A percentile compares a stretch with the other conserved stretches of the same genome.
phyloP scores from a whole-genome alignment of 2,888 invertebrate species.

The Tinea trinotella region DNA sequence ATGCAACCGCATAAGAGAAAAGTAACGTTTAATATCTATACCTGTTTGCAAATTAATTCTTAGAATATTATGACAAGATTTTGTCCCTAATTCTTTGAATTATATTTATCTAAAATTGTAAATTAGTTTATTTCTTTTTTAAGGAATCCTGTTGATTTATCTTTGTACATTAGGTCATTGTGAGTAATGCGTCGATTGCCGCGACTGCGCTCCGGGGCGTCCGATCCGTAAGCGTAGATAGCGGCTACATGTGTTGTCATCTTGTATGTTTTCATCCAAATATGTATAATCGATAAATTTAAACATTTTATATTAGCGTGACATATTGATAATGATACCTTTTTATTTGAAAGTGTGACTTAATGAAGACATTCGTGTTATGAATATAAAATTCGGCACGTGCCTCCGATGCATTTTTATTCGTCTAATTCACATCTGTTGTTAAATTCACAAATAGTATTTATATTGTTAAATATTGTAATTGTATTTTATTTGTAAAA shows the following conservation, averaged over 20 bases:
- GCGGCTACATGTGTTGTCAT: slow-evolving; percentile 68
- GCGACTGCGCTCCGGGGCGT: slow-evolving; percentile 53
- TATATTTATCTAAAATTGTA: slow-evolving; percentile 63
- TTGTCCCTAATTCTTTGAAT: slow-evolving; percentile 69
- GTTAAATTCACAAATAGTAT: too few species aligned
- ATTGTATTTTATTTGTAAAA: too few species aligned
- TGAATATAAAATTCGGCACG: slow-evolving; percentile 18
- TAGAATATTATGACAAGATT: slow-evolving; percentile 25
- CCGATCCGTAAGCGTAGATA: slow-evolving; percentile 63
- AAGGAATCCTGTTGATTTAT: slow-evolving; percentile 63
- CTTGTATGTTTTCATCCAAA: slow-evolving; percentile 70
- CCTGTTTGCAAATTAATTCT: slow-evolving; percentile 20
- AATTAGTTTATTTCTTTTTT: slow-evolving; percentile 44
- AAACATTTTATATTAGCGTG: slow-evolving; percentile 57
- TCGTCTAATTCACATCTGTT: background rate
- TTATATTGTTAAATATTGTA: too few species aligned
- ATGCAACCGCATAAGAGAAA: too few species aligned
- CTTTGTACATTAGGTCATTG: slow-evolving; percentile 65
- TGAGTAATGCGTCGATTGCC: slow-evolving; percentile 57
- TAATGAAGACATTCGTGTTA: slow-evolving; percentile 36
- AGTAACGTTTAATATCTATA: too few species aligned
- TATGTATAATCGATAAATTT: slow-evolving; percentile 62
- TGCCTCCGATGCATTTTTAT: background rate
- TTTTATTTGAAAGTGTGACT: slow-evolving; percentile 51
- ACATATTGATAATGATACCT: slow-evolving; percentile 55